Evolutionary conservation across 2,888 invertebrate species (phyloP).

Genomic region (Eudemis profundana): DNA sequence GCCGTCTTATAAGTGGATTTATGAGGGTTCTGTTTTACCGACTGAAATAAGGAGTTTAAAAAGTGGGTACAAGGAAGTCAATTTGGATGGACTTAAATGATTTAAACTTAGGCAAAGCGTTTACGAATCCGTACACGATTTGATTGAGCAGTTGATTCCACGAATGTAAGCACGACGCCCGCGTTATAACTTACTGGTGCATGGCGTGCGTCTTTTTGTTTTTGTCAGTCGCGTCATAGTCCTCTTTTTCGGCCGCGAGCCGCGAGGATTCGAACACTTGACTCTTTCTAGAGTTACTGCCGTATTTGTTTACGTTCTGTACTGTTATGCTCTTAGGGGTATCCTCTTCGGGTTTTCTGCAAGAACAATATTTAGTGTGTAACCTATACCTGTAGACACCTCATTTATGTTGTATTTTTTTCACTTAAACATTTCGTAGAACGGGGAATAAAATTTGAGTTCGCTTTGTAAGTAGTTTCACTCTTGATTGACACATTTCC

Average conservation of each 20-base stretch:
- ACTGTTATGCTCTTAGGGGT: slow-evolving; percentile 77
- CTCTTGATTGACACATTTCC: too few species aligned
- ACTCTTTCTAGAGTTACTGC: slow-evolving; percentile 83
- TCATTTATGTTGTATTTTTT: neutral
- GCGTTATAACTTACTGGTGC: slow-evolving; percentile 74
- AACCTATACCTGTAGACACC: slow-evolving; percentile 6
- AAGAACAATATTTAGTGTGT: slow-evolving; percentile 65
- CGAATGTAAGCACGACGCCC: slow-evolving; percentile 17
- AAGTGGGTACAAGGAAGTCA: too few species aligned
- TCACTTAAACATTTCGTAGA: neutral
- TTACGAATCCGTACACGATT: neutral
- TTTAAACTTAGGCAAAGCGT: neutral
- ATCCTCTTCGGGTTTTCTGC: slow-evolving; percentile 82
- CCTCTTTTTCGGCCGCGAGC: slow-evolving; percentile 90
- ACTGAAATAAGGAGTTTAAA: too few species aligned
- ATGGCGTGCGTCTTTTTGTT: slow-evolving; percentile 73
- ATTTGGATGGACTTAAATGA: too few species aligned
- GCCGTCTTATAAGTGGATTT: too few species aligned
- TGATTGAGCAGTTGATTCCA: neutral
- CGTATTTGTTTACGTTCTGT: slow-evolving; percentile 78
- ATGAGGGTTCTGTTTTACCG: too few species aligned
- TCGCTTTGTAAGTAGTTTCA: too few species aligned
- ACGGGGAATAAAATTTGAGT: too few species aligned
- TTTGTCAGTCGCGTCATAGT: slow-evolving; percentile 90
- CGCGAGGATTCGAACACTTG: slow-evolving; percentile 90